A percentile compares a stretch with the other conserved stretches of the same genome.
Conservation (phyloP, 2,888 invertebrate genomes). For the Amphimallon solstitiale region DNA sequence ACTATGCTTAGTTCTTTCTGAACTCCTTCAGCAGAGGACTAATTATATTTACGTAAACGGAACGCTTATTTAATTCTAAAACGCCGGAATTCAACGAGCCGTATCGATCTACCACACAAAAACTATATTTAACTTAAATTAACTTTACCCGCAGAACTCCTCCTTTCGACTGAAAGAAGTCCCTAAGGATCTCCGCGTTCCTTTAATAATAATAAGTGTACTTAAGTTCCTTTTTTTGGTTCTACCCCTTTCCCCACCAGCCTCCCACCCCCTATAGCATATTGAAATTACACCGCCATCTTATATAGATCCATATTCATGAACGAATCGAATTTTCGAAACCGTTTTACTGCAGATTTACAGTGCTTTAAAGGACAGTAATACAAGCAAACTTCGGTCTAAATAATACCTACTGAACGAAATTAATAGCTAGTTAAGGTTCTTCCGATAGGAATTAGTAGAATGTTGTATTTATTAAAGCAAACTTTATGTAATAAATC, state of each 20-base stretch:
- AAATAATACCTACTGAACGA: conserved; percentile 19
- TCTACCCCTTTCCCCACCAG: too few relatives aligned
- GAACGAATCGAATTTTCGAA: conserved; percentile 20
- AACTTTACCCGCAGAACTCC: not conserved
- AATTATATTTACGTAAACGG: too few relatives aligned
- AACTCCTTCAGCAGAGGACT: too few relatives aligned
- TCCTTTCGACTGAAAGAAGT: not conserved
- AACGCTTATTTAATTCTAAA: too few relatives aligned
- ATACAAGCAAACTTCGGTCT: not conserved
- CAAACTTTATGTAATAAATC: conserved; percentile 22
- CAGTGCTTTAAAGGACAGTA: not conserved
- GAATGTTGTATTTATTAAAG: conserved; percentile 9
- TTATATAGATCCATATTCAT: conserved; percentile 12
- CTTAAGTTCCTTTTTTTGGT: not conserved
- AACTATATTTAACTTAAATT: conserved; percentile 16
- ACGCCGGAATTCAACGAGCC: too few relatives aligned
- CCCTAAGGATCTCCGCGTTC: not conserved
- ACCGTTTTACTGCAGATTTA: not conserved
- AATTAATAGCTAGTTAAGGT: conserved; percentile 8
- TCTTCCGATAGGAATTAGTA: conserved; percentile 4
- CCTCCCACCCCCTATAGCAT: not conserved
- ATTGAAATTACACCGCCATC: not conserved
- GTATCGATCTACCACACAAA: conserved; percentile 7
- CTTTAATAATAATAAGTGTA: not conserved
- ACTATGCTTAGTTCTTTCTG: too few relatives aligned